phyloP scores from a whole-genome alignment of 2,113 vertebrate genomes.

The Cariama cristata region DNA sequence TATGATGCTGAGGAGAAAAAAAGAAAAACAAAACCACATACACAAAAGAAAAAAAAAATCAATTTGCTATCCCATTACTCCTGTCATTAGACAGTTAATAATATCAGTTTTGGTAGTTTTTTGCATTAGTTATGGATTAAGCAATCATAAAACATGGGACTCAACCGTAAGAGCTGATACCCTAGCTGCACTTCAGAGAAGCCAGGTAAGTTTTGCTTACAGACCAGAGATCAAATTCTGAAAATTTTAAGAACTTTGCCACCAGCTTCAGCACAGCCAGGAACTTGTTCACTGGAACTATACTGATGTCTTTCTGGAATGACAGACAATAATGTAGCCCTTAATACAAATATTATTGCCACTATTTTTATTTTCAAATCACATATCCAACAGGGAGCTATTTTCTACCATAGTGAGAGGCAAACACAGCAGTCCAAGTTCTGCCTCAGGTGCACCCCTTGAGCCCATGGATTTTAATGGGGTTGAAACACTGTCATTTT shows the following conservation, averaged over 20 bases:
- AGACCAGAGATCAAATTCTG: background rate
- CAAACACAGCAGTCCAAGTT: background rate
- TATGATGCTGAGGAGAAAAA: background rate
- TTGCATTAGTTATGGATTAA: background rate
- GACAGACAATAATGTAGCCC: background rate
- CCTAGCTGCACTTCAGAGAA: background rate
- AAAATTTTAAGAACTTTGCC: background rate
- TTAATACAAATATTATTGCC: background rate
- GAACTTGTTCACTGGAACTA: background rate
- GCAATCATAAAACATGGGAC: background rate
- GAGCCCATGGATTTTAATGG: background rate
- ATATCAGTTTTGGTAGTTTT: background rate
- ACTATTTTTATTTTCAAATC: background rate
- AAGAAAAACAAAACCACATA: too few species aligned
- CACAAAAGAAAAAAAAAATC: too few species aligned
- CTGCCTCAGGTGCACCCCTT: background rate
- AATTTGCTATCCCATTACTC: background rate
- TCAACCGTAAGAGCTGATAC: background rate
- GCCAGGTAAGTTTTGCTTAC: background rate
- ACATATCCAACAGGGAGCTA: background rate
- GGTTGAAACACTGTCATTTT: background rate
- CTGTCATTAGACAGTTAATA: background rate
- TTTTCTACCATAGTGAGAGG: background rate
- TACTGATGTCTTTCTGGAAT: background rate
- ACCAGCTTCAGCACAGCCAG: background rate